Evolutionary conservation across 2,797 vertebrate genomes (phyloP).

Genomic region (Aplochiton taeniatus): DNA sequence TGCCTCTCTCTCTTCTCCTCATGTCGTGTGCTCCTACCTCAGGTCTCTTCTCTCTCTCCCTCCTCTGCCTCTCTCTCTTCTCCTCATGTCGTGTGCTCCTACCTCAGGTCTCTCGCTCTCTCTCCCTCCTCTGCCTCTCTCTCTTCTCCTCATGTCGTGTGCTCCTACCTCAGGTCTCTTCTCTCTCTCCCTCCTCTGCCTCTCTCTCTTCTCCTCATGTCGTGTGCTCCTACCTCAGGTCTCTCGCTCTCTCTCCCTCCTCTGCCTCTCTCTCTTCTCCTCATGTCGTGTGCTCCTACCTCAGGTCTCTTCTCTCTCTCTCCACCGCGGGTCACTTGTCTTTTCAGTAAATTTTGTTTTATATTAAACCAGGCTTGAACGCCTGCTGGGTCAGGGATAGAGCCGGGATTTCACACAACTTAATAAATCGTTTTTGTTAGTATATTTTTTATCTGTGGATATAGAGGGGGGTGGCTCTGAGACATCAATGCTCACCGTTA

Average conservation of each 20-base stretch:
- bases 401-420: too few species aligned
- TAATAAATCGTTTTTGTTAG: too few species aligned
- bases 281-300: not conserved
- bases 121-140: not conserved
- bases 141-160: not conserved
- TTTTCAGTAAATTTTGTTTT: not conserved
- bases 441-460: too few species aligned
- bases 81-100: too few species aligned
- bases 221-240: not conserved
- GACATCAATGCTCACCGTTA: too few species aligned
- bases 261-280: not conserved
- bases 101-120: constrained; percentile 64
- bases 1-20: not conserved
- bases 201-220: not conserved
- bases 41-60: not conserved
- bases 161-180: too few species aligned
- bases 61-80: too few species aligned
- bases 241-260: too few species aligned
- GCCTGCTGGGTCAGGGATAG: too few species aligned
- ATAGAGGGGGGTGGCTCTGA: too few species aligned
- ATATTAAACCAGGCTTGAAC: too few species aligned
- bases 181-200: constrained; percentile 6
- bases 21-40: too few species aligned
- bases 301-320: not conserved
- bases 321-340: not conserved